A percentile compares a stretch with the other conserved stretches of the same genome.
Evolutionary conservation across 2,888 invertebrate species (phyloP).

Genomic region (Thyatira batis): DNA sequence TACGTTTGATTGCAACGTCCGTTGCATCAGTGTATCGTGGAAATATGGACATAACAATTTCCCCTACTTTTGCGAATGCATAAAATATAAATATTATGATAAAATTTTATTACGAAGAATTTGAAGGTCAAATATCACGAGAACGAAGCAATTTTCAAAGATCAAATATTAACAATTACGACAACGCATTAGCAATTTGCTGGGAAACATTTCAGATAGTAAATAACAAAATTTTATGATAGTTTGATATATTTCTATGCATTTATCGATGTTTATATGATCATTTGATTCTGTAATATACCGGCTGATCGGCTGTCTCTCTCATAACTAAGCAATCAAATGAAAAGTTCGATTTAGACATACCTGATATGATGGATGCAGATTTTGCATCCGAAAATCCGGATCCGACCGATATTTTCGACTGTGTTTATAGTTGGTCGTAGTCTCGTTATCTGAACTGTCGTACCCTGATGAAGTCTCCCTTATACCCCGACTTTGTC

Average conservation of each 20-base stretch:
- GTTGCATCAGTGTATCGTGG: not conserved
- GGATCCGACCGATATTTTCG: slow-evolving; percentile 93
- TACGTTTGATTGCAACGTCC: not conserved
- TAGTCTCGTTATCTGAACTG: slow-evolving; percentile 92
- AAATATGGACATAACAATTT: not conserved
- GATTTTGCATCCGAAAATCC: slow-evolving; percentile 88
- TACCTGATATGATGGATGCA: slow-evolving; percentile 82
- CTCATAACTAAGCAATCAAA: too few species aligned
- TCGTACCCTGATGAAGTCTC: slow-evolving; percentile 97
- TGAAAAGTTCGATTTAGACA: too few species aligned
- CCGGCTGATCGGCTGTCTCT: too few species aligned
- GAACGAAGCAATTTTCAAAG: too few species aligned
- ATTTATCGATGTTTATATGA: too few species aligned
- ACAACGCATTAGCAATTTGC: too few species aligned
- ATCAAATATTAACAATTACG: too few species aligned
- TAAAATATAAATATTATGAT: not conserved
- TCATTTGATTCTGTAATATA: not conserved
- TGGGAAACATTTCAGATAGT: too few species aligned
- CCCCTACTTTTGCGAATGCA: not conserved
- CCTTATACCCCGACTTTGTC: slow-evolving; percentile 84
- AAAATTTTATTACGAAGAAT: not conserved
- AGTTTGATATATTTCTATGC: too few species aligned
- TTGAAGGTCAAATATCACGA: not conserved
- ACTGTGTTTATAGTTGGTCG: slow-evolving; percentile 84
- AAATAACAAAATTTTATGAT: too few species aligned